Evolutionary conservation across 2,888 invertebrate species (phyloP), one percentile per base, ranked within the genome.

Genomic region (Cheilosia pagana): DNA sequence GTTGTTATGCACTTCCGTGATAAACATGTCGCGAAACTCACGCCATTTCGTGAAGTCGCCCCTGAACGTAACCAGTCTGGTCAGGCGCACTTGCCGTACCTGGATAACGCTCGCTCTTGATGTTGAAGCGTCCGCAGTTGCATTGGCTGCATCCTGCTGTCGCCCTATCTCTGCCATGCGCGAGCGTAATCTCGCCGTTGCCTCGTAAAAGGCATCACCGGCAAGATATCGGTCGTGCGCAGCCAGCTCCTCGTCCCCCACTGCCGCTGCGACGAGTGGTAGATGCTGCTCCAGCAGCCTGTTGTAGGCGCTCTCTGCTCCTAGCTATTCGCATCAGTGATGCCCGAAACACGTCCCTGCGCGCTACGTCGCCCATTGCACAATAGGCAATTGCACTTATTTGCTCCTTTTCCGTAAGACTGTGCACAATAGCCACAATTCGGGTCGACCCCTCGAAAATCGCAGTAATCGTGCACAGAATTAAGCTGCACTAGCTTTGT

Each of bases 41-140:
- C 59, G 59, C 60, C 60, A 60, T 23, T 60, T 72, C 0, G 62
- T 65, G 16, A 12, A 59, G 7, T 75, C 57, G 12, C 43, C 75
- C 28, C 41, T 53, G 21, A 59, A 59, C 1, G 14, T 4, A 1
- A 12, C 21, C 2, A 48, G 14, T 25, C 23, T 55, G 10, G 43
- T 7, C 7, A 4, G 53, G 6, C 28, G 43, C 28, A 25, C 53
- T 31, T 43, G 43, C 8, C 62, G 39, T 31, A 57, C 62, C 16
- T 68, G 68, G 23, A 23, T 23, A 2, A 23, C 23, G 23, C 23
- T 23, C 23, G 23, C 23, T 23, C 23, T 23, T 23, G 23, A 23
- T 23, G 23, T 23, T 23, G 3, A 23, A 3, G 23, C 23, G 23
- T 23, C 23, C 3, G 23, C 23, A 2, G 23, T 23, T 23, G 23